Percentiles rank a stretch among this genome's conserved stretches.
Evolutionary conservation across 2,888 invertebrate species (phyloP).

Genomic region (Eupithecia dodoneata): DNA sequence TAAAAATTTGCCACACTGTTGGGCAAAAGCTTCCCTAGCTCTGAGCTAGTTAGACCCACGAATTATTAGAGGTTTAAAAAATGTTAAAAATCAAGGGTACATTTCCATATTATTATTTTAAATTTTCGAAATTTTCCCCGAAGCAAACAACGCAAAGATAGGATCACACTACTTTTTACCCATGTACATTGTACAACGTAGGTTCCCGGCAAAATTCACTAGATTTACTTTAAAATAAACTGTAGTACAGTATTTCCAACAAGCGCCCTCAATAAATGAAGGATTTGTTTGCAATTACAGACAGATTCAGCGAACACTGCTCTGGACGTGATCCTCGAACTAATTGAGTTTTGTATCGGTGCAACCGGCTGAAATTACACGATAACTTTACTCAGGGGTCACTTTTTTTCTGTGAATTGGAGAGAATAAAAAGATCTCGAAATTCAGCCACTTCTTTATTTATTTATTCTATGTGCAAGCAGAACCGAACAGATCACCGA

Average conservation of each 20-base stretch:
- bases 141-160: background rate
- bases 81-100: too few relatives aligned
- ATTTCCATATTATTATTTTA: too few relatives aligned
- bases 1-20: background rate
- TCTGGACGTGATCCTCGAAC: slow-evolving; percentile 55
- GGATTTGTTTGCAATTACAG: slow-evolving; percentile 61
- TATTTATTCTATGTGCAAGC: too few relatives aligned
- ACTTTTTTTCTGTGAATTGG: background rate
- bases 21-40: background rate
- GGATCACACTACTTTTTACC: too few relatives aligned
- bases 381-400: slow-evolving; percentile 17
- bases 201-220: background rate
- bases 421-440: background rate
- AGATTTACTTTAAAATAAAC: background rate
- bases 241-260: background rate
- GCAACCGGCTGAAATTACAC: slow-evolving; percentile 50
- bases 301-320: slow-evolving; percentile 43
- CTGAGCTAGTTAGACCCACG: background rate
- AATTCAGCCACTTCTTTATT: too few relatives aligned
- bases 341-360: slow-evolving; percentile 49
- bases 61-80: too few relatives aligned
- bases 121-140: too few relatives aligned
- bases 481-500: too few relatives aligned
- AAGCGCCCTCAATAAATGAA: slow-evolving; percentile 41
- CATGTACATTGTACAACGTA: background rate